Conservation (phyloP, 2,113 vertebrate genomes). For the Xenopus borealis region DNA sequence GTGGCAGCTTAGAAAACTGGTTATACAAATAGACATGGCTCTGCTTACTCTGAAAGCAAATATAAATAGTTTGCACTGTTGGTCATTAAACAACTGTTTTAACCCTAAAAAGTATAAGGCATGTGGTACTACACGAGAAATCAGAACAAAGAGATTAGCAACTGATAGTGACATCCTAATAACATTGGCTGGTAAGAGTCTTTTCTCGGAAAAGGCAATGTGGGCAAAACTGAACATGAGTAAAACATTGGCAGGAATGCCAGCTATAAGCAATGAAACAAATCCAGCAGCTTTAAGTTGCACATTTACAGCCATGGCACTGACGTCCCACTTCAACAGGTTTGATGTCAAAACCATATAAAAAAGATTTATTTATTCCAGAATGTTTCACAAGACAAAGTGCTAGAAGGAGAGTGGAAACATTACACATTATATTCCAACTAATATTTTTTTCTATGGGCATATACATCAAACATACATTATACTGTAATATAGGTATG, state of each 20-base stretch:
- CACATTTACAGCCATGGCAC: slow-evolving; percentile 10
- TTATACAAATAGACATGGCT: slow-evolving; percentile 70
- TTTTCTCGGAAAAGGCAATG: slow-evolving; percentile 50
- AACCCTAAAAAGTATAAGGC: slow-evolving; percentile 60
- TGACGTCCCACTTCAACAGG: too few relatives aligned
- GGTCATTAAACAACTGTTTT: slow-evolving; percentile 55
- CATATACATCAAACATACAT: too few relatives aligned
- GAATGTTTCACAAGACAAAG: too few relatives aligned
- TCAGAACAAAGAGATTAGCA: slow-evolving; percentile 64
- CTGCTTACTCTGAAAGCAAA: slow-evolving; percentile 64
- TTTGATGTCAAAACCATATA: too few relatives aligned
- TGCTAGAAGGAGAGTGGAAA: too few relatives aligned
- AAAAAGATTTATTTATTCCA: too few relatives aligned
- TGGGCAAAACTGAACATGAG: slow-evolving; percentile 63
- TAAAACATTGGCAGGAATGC: slow-evolving; percentile 62
- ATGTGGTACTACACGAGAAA: slow-evolving; percentile 62
- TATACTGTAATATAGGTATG: too few relatives aligned
- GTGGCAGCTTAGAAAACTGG: slow-evolving; percentile 65
- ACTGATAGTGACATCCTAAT: slow-evolving; percentile 65
- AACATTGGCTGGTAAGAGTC: slow-evolving; percentile 62
- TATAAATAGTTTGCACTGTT: slow-evolving; percentile 63
- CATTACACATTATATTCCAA: too few relatives aligned
- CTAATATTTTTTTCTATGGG: too few relatives aligned
- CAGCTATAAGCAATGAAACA: slow-evolving; percentile 53
- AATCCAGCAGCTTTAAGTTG: slow-evolving; percentile 30